Percentiles rank a stretch among this genome's conserved stretches.
Evolutionary conservation across 2,113 vertebrate species (phyloP).

Genomic region (Ranitomeya variabilis): DNA sequence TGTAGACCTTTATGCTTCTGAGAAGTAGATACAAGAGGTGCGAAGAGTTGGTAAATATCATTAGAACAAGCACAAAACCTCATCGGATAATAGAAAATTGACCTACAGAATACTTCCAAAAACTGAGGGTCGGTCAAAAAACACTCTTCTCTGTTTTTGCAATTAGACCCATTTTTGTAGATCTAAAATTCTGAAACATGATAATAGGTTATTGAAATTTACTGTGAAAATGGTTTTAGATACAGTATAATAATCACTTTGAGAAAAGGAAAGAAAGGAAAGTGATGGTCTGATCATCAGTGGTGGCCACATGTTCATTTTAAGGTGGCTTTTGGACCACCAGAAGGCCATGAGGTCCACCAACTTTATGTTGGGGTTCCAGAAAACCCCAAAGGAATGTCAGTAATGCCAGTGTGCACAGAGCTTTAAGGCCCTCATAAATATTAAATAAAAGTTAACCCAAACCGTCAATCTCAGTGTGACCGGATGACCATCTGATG

Average conservation of each 20-base stretch:
- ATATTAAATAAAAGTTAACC: too few species aligned
- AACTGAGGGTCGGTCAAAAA: not conserved
- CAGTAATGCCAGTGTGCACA: too few species aligned
- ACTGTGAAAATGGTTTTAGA: not conserved
- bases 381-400: too few species aligned
- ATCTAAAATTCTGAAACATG: not conserved
- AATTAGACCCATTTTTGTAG: not conserved
- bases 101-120: not conserved
- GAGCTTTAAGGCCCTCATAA: too few species aligned
- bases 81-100: not conserved
- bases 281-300: too few species aligned
- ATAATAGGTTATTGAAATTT: not conserved
- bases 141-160: not conserved
- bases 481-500: too few species aligned
- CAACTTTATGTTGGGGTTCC: too few species aligned
- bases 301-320: too few species aligned
- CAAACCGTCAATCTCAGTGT: too few species aligned
- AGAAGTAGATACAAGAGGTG: not conserved
- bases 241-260: not conserved
- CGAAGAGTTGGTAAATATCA: not conserved
- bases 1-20: not conserved
- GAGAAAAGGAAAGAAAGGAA: not conserved
- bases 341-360: too few species aligned
- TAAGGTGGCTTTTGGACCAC: too few species aligned
- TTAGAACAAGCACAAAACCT: too few species aligned